Conservation (phyloP, 35 echinoderm and acorn worm species). For the Holothuria glaberrima region DNA sequence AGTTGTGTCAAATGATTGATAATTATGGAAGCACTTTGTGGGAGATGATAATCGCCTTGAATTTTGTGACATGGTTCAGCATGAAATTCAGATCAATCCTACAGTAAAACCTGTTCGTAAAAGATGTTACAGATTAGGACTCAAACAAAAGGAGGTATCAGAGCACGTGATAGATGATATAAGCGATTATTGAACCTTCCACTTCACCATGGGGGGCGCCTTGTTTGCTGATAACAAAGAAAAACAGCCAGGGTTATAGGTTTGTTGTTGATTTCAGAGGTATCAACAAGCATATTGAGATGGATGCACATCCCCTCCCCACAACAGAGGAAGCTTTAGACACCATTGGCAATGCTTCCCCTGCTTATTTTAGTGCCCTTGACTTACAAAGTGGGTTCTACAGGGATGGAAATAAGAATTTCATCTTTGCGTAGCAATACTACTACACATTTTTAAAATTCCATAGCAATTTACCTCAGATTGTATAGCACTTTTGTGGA, state of each 20-base stretch:
- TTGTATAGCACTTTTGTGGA: too few relatives aligned
- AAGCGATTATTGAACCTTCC: constrained; percentile 35
- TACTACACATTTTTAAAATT: too few relatives aligned
- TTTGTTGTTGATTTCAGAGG: constrained; percentile 44
- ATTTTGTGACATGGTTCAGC: constrained; percentile 5
- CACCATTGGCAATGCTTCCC: background rate
- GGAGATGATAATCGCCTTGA: background rate
- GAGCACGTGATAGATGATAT: constrained; percentile 36
- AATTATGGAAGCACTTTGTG: background rate
- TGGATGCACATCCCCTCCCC: constrained; percentile 1
- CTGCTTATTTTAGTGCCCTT: constrained; percentile 29
- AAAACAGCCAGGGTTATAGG: background rate
- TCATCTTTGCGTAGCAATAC: too few relatives aligned
- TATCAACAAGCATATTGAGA: constrained; percentile 17
- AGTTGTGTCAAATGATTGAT: background rate
- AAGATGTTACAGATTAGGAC: too few relatives aligned
- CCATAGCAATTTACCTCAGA: too few relatives aligned
- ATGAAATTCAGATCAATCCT: constrained; percentile 14
- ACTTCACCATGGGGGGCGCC: constrained; percentile 13
- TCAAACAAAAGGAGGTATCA: background rate
- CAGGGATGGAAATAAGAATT: too few relatives aligned
- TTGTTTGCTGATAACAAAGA: constrained; percentile 28
- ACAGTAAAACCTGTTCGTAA: background rate
- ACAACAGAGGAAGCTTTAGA: constrained; percentile 43
- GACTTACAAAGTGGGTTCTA: constrained; percentile 20